phyloP scores from a whole-genome alignment of 2,797 vertebrate genomes.

The Characodon lateralis region DNA sequence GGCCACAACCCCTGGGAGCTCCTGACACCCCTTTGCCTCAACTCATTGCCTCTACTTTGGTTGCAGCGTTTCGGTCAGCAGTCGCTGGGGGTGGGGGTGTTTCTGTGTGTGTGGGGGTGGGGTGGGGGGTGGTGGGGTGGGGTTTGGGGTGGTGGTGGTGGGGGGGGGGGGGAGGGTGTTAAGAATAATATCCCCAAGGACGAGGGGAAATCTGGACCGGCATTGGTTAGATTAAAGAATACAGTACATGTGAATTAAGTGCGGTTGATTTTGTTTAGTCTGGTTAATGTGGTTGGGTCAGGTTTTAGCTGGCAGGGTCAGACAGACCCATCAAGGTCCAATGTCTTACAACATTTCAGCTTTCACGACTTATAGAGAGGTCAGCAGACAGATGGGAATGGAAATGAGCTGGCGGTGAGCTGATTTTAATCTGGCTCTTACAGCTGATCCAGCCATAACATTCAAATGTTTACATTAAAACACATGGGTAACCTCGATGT shows the following conservation, averaged over 20 bases:
- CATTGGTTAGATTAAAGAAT: not conserved
- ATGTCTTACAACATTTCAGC: slow-evolving; percentile 60
- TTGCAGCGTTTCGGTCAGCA: slow-evolving; percentile 49
- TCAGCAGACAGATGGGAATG: slow-evolving; percentile 85
- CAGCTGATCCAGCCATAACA: slow-evolving; percentile 80
- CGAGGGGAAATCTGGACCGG: not conserved
- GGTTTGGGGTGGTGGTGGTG: not conserved
- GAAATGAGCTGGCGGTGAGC: slow-evolving; percentile 77
- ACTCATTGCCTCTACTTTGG: slow-evolving; percentile 49
- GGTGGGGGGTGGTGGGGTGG: not conserved
- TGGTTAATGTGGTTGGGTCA: slow-evolving; percentile 25
- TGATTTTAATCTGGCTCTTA: slow-evolving; percentile 78
- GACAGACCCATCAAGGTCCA: slow-evolving; percentile 64
- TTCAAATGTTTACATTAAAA: slow-evolving; percentile 72
- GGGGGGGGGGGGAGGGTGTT: not conserved
- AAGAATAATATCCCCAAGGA: slow-evolving; percentile 21
- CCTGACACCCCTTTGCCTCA: slow-evolving; percentile 67
- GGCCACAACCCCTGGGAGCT: slow-evolving; percentile 77
- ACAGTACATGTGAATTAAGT: slow-evolving; percentile 17
- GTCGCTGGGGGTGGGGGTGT: slow-evolving; percentile 18
- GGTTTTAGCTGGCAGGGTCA: slow-evolving; percentile 58
- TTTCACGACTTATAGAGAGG: slow-evolving; percentile 72
- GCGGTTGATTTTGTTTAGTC: not conserved
- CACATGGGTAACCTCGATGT: slow-evolving; percentile 40
- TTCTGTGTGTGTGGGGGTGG: not conserved